A percentile compares a stretch with the other conserved stretches of the same genome.
Conservation (phyloP, 2,113 vertebrate genomes). For the Micronycteris hirsuta region DNA sequence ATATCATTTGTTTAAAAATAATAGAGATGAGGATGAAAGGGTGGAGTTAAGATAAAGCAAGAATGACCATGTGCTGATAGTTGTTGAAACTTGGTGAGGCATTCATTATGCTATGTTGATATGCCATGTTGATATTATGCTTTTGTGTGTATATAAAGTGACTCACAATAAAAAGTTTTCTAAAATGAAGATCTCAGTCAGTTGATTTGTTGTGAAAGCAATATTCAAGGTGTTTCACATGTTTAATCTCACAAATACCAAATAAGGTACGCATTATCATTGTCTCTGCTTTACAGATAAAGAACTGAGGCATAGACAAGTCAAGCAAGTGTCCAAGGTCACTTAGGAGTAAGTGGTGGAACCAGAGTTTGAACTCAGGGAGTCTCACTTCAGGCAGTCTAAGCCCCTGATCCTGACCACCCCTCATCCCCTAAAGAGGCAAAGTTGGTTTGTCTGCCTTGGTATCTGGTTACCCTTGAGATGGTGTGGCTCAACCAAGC, state of each 20-base stretch:
- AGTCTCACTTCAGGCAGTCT: not conserved
- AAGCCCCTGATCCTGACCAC: not conserved
- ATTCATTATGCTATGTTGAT: not conserved
- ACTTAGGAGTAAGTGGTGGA: not conserved
- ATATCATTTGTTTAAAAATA: not conserved
- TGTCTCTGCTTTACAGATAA: not conserved
- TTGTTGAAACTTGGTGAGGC: not conserved
- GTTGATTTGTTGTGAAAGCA: not conserved
- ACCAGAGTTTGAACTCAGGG: not conserved
- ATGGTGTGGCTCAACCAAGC: not conserved
- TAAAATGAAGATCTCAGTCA: not conserved
- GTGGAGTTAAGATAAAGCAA: not conserved
- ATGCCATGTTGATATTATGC: not conserved
- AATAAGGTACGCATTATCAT: not conserved
- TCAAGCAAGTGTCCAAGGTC: not conserved
- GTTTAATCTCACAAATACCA: not conserved
- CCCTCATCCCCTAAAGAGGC: not conserved
- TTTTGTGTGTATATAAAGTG: not conserved
- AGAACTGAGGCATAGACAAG: not conserved
- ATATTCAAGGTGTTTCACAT: not conserved
- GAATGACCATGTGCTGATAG: not conserved
- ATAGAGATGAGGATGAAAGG: not conserved
- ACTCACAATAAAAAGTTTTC: not conserved
- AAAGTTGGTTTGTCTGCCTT: not conserved
- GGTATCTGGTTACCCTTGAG: not conserved